Percentiles rank a stretch among this genome's conserved stretches.
These are phyloP conservation scores for Rhinichthys osculus DNA, from an alignment of 2,797 vertebrate genomes.

Conservation along the genomic window DNA sequence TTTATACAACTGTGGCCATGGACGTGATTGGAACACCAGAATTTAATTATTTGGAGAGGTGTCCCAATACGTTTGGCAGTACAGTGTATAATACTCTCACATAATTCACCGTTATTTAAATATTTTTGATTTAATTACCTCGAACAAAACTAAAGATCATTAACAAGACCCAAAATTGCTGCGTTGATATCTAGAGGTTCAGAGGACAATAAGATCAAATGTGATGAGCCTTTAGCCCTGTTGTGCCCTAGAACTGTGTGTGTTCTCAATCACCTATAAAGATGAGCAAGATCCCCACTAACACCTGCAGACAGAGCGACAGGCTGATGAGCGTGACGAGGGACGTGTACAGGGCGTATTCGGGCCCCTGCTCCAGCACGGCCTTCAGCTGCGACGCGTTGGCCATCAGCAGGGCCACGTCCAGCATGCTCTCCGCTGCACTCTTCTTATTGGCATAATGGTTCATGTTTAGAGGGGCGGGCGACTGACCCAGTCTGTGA, in stretches of 20 bases:
- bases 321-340: slow-evolving; percentile 88
- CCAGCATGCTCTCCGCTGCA: slow-evolving; percentile 94
- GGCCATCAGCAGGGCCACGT: slow-evolving; percentile 94
- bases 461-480: slow-evolving; percentile 87
- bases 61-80: too few relatives aligned
- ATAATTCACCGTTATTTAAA: too few relatives aligned
- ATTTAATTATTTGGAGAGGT: too few relatives aligned
- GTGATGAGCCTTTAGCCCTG: background rate
- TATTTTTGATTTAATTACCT: too few relatives aligned
- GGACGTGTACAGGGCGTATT: slow-evolving; percentile 81
- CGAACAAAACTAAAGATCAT: too few relatives aligned
- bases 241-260: background rate
- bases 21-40: too few relatives aligned
- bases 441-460: slow-evolving; percentile 97
- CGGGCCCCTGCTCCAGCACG: slow-evolving; percentile 86
- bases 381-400: slow-evolving; percentile 96
- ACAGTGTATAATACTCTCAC: too few relatives aligned
- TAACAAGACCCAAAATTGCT: background rate
- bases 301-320: slow-evolving; percentile 86
- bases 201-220: background rate
- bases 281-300: slow-evolving; percentile 91
- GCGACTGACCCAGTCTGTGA: background rate
- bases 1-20: too few relatives aligned
- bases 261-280: slow-evolving; percentile 85
- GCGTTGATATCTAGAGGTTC: background rate